Evolutionary conservation across 2,113 vertebrate species (phyloP), one percentile per base, ranked within the genome.

Genomic region (Columba janthina): DNA sequence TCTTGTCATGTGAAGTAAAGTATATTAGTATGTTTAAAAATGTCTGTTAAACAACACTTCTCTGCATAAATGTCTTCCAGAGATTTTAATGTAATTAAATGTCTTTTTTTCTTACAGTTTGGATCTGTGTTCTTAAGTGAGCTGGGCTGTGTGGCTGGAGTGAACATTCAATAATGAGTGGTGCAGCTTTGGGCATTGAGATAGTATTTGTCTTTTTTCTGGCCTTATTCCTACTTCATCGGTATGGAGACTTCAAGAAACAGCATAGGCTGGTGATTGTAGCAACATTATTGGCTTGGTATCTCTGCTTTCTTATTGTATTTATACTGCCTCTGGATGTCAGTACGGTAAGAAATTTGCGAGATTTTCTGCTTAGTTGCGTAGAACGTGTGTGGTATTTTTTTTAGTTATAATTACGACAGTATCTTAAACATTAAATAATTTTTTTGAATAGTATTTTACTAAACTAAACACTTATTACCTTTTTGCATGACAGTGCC

Each of bases 291-390:
- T 95, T 99, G 78, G 98, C 99, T 95, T 99, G 99, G 99, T 99
- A 99, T 97, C 99, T 99, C 82, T 99, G 99, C 96, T 99, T 99
- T 96, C 98, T 99, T 76, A 99, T 99, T 60, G 98, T 99, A 54
- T 99, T 99, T 97, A 99, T 99, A 95, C 90, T 99, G 92, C 99
- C 99, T 3, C 97, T 99, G 82, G 99, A 99, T 94, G 99, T 99
- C 93, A 99, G 99, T 96, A 99, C 99, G 98, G 99, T 99, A 98
- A 97, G 98, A 94, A 76, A 58, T 8, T 24, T 73, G 15, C 4
- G 18, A 94, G 34, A 17, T 75, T 85, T 90, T 74, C n/a, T 61
- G 28, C 32, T 85, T 79, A 56, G 12, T 56, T 64, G 18, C 2
- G 0, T 64, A 28, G 51, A 69, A 66, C 51, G 8, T 36, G 8